Evolutionary conservation across 1,140 invertebrate genomes (phyloP), one percentile per base, ranked within the genome.

Genomic region (Chlorops oryzae): DNA sequence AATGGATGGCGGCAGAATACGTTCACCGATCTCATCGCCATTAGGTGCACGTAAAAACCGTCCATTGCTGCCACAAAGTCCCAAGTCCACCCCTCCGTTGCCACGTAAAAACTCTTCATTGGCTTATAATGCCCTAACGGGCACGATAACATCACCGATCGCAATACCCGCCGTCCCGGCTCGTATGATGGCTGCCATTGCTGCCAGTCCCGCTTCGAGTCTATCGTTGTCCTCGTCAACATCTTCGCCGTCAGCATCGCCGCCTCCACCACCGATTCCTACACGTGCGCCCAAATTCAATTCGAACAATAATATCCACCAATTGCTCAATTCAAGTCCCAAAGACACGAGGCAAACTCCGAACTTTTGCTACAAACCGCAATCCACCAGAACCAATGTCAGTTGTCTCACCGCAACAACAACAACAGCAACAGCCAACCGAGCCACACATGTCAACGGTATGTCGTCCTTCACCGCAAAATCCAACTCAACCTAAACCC

Each of bases 71-170:
- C 61, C 65, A 5, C 51, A 51, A 17, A 69, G 65, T 53, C 65
- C 65, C 1, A 69, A 68, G 23, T 69, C 65, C 1, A 69, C 65
- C n/a, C 65, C 65, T 7, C 65, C 65, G n/a, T 41, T 61, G 25
- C 59, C 58, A 2, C 54, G 65, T 3, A 69, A 69, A 25, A 59
- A 69, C 44, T 62, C 62, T 50, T 55, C 64, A 2, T 41, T 69
- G 51, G 61, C 65, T 0, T 69, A 69, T 21, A 69, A 69, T 58
- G 60, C 61, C 20, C 55, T 55, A 27, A 65, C 65, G 0, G 63
- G 65, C 2, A 50, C 55, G 2, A 70, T 61, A 15, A 69, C 58
- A 9, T 62, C 57, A 27, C 58, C 44, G 7, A 46, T 53, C 12
- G 15, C 52, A 13, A 51, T 54, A 50, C 50, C 55, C 5, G 59